Evolutionary conservation across 2,888 invertebrate species (phyloP).

Genomic region (Artemia sinica): DNA sequence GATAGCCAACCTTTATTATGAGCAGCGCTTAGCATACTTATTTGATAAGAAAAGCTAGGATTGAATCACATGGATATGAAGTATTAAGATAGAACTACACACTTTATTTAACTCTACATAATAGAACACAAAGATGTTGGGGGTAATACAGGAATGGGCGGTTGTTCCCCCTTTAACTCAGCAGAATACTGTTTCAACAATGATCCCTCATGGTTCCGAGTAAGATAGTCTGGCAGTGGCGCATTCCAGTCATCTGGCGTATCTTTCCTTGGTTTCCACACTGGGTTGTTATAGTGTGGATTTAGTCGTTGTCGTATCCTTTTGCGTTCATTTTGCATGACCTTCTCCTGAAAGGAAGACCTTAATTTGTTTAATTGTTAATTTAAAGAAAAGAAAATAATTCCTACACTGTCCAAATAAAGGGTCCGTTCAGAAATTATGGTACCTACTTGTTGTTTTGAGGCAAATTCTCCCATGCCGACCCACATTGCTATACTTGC

Average conservation of each 20-base stretch:
- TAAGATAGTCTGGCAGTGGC: slow-evolving; percentile 58
- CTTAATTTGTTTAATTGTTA: too few relatives aligned
- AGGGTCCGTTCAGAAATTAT: too few relatives aligned
- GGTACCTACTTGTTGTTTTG: too few relatives aligned
- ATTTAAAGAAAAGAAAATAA: too few relatives aligned
- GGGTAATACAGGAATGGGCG: neutral
- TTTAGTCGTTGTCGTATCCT: slow-evolving; percentile 44
- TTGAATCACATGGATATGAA: too few relatives aligned
- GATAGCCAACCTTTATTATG: too few relatives aligned
- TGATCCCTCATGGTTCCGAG: slow-evolving; percentile 45
- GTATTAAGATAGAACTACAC: too few relatives aligned
- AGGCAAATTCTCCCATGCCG: too few relatives aligned
- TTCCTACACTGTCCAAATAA: too few relatives aligned
- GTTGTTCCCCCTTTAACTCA: slow-evolving; percentile 37
- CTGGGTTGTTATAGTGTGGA: slow-evolving; percentile 51
- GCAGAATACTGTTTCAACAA: slow-evolving; percentile 47
- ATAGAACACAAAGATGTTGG: neutral
- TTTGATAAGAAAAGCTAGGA: too few relatives aligned
- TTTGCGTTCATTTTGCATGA: slow-evolving; percentile 52
- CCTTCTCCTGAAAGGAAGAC: slow-evolving; percentile 36
- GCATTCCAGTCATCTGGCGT: slow-evolving; percentile 67
- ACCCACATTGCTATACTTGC: too few relatives aligned
- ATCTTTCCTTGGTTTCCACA: slow-evolving; percentile 54
- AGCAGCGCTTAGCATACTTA: too few relatives aligned
- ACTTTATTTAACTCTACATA: neutral